Base-by-base conservation (phyloP, 2,888 invertebrate genomes). In the Scaptomyza cyrtandrae region DNA sequence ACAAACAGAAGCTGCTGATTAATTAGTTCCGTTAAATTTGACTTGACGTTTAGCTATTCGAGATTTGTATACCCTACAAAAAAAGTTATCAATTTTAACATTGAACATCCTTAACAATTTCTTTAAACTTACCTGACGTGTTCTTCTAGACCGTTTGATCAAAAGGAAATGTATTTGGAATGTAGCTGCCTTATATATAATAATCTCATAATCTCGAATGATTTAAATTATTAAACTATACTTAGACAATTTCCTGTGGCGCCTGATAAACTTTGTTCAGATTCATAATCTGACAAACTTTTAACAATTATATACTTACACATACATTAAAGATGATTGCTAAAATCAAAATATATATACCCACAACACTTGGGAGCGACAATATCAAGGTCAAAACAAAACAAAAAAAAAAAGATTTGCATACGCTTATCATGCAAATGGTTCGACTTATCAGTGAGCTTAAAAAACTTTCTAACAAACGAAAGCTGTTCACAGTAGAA, bases 301-400 rank as follows among this genome's bases (percentile, higher is more conserved):
- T 52, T 57, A 56, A 52, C 33, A 46, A 16, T 27, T n/a, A 43
- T 44, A 54, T 64, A 48, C 41, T 13, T 43, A 19, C 5, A n/a
- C 3, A 29, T 27, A 10, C 31, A 3, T 31, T 31, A 13, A 16
- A 13, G 7, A n/a, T 2, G 6, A 6, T n/a, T 37, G 37, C 37
- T 37, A 37, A 37, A 37, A 37, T n/a, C 11, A 13, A 29, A 1
- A 16, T 27, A 48, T 16, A 43, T 27, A 37, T 27, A 43, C 41
- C 43, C 16, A 43, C 54, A 46, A 5, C 24, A 56, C 16, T 43
- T 43, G 35, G 19, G 52, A 45, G 27, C 46, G 43, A 33, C 50
- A 68, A 73, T 58, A 83, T 86, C 79, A 83, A 83, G 79, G 82
- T 75, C 69, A 78, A 50, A n/a, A 53, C 33, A 41, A 39, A 37